Conservation (phyloP, 2,113 vertebrate genomes). For the Struthidea cinerea region DNA sequence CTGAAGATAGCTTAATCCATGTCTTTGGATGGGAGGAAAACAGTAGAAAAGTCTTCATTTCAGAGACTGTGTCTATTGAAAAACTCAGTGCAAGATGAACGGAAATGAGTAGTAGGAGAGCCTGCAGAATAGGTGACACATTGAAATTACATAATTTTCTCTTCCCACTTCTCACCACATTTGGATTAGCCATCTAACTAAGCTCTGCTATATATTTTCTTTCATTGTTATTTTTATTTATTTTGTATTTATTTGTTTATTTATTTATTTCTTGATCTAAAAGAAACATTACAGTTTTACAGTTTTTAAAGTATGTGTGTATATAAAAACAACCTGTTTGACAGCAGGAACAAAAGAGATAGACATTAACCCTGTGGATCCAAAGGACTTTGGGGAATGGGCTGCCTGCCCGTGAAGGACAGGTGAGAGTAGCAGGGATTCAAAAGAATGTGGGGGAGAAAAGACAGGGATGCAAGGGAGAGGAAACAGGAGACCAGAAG, state of each 20-base stretch:
- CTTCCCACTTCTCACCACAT: background rate
- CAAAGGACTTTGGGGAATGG: background rate
- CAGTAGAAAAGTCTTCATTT: background rate
- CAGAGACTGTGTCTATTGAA: background rate
- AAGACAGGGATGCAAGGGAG: background rate
- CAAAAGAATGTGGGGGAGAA: background rate
- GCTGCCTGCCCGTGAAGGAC: background rate
- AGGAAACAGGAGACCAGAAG: constrained; percentile 33
- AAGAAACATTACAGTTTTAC: background rate
- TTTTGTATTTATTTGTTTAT: no score
- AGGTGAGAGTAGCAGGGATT: background rate
- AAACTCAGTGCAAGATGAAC: background rate
- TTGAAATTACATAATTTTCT: background rate
- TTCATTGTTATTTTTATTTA: background rate
- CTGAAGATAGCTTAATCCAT: background rate
- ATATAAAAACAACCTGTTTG: rapidly evolving
- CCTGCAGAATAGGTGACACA: background rate
- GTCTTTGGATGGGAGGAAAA: background rate
- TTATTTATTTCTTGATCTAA: background rate
- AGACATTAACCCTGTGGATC: background rate
- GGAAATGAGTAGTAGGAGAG: background rate
- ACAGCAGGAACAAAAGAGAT: background rate
- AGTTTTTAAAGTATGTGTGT: background rate
- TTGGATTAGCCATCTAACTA: background rate
- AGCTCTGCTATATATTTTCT: background rate